Percentiles rank a stretch among this genome's conserved stretches.
Conservation (phyloP, 2,113 vertebrate species). For the Syrmaticus mikado region DNA sequence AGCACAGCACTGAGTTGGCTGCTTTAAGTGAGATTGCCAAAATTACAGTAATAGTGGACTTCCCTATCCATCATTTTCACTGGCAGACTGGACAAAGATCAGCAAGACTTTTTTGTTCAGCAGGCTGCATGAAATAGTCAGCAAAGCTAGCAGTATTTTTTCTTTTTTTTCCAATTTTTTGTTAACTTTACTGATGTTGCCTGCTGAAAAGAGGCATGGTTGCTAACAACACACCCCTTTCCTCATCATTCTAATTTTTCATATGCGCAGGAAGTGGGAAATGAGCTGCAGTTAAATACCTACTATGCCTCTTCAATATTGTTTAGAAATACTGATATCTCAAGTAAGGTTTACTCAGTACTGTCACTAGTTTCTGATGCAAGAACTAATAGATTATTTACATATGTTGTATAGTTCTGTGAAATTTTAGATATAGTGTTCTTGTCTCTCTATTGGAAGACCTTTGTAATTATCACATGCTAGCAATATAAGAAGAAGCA, state of each 20-base stretch:
- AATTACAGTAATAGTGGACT: background rate
- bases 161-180: background rate
- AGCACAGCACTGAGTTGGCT: background rate
- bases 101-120: background rate
- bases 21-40: background rate
- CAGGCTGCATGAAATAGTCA: background rate
- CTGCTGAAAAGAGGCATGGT: background rate
- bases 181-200: background rate
- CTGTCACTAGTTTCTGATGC: background rate
- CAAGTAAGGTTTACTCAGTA: background rate
- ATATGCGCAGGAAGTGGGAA: background rate
- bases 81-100: background rate
- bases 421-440: background rate
- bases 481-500: background rate
- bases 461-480: background rate
- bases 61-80: background rate
- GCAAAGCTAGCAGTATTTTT: background rate
- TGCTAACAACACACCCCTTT: background rate
- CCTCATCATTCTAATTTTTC: background rate
- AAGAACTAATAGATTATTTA: background rate
- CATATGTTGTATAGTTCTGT: background rate
- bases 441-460: background rate
- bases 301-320: background rate
- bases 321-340: background rate
- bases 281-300: background rate